Conservation (phyloP, 2,888 invertebrate species). For the Stenolophus ochropezus region DNA sequence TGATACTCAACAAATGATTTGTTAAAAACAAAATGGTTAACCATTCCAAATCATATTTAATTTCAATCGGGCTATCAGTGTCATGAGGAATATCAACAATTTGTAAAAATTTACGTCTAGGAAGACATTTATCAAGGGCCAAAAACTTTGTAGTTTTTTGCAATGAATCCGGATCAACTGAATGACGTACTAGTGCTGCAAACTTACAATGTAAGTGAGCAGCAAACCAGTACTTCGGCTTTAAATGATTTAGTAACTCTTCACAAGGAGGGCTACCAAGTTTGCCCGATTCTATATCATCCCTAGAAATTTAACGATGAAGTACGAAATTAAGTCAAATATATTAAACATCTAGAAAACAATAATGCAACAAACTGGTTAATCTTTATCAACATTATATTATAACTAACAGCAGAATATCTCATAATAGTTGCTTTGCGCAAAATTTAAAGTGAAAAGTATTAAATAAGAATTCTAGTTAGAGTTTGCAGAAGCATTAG, state of each 20-base stretch:
- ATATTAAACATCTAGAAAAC: neutral
- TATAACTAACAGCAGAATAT: too few relatives aligned
- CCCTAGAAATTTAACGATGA: constrained; percentile 73
- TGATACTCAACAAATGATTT: constrained; percentile 89
- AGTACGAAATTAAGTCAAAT: neutral
- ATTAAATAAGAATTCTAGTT: too few relatives aligned
- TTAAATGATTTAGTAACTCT: constrained; percentile 85
- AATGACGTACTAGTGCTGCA: constrained; percentile 89
- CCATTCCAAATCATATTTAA: constrained; percentile 96
- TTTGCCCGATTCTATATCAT: constrained; percentile 86
- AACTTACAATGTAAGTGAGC: constrained; percentile 98
- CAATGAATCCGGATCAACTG: constrained; percentile 71
- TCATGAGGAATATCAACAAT: constrained; percentile 80
- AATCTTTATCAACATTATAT: too few relatives aligned
- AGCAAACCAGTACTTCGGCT: constrained; percentile 96
- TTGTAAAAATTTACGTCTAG: constrained; percentile 91
- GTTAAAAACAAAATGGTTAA: constrained; percentile 90
- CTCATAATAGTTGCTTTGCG: too few relatives aligned
- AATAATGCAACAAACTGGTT: neutral
- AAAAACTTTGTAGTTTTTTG: constrained; percentile 86
- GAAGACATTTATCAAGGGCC: constrained; percentile 97
- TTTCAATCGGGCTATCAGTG: constrained; percentile 74
- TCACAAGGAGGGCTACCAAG: constrained; percentile 93
- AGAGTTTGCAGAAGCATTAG: too few relatives aligned
- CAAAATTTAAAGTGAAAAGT: too few relatives aligned